These are phyloP conservation scores for Pelusios castaneus DNA, from an alignment of 2,113 vertebrate genomes.

Conservation along the genomic window DNA sequence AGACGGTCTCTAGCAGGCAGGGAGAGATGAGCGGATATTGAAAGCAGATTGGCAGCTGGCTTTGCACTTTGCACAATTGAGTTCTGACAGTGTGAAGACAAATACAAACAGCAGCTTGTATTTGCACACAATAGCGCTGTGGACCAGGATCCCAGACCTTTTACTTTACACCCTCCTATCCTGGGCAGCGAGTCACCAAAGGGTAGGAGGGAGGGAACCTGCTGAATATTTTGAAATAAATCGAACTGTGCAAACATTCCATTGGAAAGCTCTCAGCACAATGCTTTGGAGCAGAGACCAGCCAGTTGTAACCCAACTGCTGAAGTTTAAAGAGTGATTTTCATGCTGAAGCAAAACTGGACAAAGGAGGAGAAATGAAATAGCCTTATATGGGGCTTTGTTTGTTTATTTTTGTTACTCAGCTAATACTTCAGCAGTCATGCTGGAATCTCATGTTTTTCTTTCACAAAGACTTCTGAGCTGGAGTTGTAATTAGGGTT, in stretches of 20 bases:
- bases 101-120: constrained; percentile 52
- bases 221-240: constrained; percentile 65
- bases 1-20: constrained; percentile 72
- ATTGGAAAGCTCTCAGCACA: constrained; percentile 29
- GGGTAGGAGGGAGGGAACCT: constrained; percentile 38
- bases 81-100: constrained; percentile 58
- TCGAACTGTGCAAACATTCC: constrained; percentile 68
- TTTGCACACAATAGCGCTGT: constrained; percentile 60
- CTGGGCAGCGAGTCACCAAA: neutral
- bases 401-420: constrained; percentile 78
- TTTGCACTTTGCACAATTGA: constrained; percentile 68
- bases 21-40: constrained; percentile 76
- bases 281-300: constrained; percentile 43
- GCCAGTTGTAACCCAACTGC: constrained; percentile 65
- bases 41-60: constrained; percentile 73
- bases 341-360: constrained; percentile 71
- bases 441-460: constrained; percentile 55
- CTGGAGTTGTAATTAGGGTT: constrained; percentile 55
- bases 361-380: constrained; percentile 77
- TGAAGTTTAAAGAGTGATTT: constrained; percentile 72
- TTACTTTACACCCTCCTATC: constrained; percentile 64
- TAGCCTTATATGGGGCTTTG: constrained; percentile 58
- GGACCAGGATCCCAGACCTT: constrained; percentile 42
- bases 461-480: constrained; percentile 35
- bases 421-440: constrained; percentile 72